Percentiles rank a stretch among this genome's conserved stretches.
These are phyloP conservation scores for Percopsis transmontana DNA, from an alignment of 2,113 vertebrate species.

Conservation along the genomic window DNA sequence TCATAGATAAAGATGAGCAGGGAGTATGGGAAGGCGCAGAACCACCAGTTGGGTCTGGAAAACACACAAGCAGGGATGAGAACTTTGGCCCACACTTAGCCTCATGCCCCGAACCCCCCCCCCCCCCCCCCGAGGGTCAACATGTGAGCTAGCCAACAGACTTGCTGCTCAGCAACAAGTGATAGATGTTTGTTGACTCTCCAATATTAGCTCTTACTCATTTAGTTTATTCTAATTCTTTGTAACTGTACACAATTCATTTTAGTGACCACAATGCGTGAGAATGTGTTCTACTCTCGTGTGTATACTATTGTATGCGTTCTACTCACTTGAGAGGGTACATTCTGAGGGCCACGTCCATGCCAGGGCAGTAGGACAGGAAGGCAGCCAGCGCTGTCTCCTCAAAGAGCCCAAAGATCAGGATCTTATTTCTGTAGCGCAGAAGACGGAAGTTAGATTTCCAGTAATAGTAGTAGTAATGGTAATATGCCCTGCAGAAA, in stretches of 20 bases:
- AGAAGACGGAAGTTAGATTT: background rate
- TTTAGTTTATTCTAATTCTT: too few species aligned
- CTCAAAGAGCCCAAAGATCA: constrained; percentile 83
- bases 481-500: too few species aligned
- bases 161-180: too few species aligned
- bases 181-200: too few species aligned
- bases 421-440: constrained; percentile 79
- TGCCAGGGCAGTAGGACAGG: constrained; percentile 83
- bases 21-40: constrained; percentile 84
- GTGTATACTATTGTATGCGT: background rate
- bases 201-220: too few species aligned
- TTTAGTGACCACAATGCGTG: too few species aligned
- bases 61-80: constrained; percentile 26
- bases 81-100: constrained; percentile 17
- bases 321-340: constrained; percentile 81
- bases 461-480: background rate
- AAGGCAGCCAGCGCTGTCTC: constrained; percentile 84
- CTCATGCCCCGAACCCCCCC: constrained; percentile 6
- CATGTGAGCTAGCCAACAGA: constrained; percentile 13
- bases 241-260: too few species aligned
- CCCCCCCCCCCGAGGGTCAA: constrained; percentile 10
- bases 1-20: constrained; percentile 86
- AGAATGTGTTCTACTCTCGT: background rate
- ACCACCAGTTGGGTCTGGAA: constrained; percentile 83
- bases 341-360: constrained; percentile 84